Evolutionary conservation across 2,888 invertebrate species (phyloP).

Genomic region (Lepetodrilus schrolli): DNA sequence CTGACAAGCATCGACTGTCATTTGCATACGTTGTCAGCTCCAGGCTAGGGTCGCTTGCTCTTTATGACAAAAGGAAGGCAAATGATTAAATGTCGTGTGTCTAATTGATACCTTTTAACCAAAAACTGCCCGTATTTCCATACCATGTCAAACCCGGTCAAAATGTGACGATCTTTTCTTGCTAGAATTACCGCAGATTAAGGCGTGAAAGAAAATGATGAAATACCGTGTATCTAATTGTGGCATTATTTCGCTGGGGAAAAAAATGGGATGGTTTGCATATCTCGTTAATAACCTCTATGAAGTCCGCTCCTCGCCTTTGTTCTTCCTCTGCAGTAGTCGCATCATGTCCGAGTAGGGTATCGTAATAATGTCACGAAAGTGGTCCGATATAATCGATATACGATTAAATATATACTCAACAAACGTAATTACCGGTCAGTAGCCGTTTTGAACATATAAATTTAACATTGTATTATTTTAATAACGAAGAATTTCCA

Average conservation of each 20-base stretch:
- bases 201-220: neutral
- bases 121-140: slow-evolving; percentile 18
- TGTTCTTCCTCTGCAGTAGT: neutral
- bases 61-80: slow-evolving; percentile 7
- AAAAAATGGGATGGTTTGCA: slow-evolving; percentile 3
- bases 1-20: slow-evolving; percentile 2
- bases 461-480: too few species aligned
- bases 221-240: slow-evolving; percentile 25
- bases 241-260: neutral
- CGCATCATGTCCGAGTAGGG: too few species aligned
- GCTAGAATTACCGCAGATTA: neutral
- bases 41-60: too few species aligned
- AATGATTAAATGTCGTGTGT: slow-evolving; percentile 23
- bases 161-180: neutral
- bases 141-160: slow-evolving; percentile 1
- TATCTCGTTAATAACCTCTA: neutral
- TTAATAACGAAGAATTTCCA: too few species aligned
- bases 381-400: too few species aligned
- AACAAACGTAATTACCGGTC: too few species aligned
- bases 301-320: neutral
- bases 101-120: slow-evolving; percentile 27
- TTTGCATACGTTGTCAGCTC: neutral
- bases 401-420: too few species aligned
- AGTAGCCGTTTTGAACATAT: too few species aligned
- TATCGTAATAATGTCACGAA: too few species aligned